Conservation (phyloP, 1,140 invertebrate species). For the Reticulitermes speratus region DNA sequence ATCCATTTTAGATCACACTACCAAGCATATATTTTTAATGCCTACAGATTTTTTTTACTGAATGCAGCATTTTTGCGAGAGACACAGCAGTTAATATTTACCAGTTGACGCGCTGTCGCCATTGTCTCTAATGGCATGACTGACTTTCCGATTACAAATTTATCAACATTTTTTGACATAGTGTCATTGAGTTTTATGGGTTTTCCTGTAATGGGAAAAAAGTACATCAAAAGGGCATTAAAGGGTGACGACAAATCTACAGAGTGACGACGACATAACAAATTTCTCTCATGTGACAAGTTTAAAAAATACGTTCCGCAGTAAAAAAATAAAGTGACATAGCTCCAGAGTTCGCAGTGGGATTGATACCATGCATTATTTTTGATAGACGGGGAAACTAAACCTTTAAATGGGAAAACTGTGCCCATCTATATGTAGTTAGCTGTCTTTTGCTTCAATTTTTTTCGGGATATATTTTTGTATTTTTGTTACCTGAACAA, state of each 20-base stretch:
- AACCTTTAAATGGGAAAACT: neutral
- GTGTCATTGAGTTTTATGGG: constrained; percentile 15
- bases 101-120: constrained; percentile 6
- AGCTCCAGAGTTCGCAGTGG: neutral
- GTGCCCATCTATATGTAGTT: neutral
- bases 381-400: constrained; percentile 13
- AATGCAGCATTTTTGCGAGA: neutral
- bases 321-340: neutral
- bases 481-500: neutral
- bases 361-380: constrained; percentile 13
- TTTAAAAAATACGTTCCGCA: neutral
- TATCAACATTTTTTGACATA: constrained; percentile 17
- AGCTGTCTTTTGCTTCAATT: neutral
- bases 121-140: constrained; percentile 12
- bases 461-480: neutral
- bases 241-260: constrained; percentile 17
- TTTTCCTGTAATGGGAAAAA: constrained; percentile 19
- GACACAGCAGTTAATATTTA: neutral
- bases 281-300: constrained; percentile 15
- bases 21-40: neutral
- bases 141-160: constrained; percentile 8
- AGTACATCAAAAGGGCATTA: constrained; percentile 18
- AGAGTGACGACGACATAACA: constrained; percentile 1
- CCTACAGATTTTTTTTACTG: neutral
- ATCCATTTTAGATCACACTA: neutral